Conservation (phyloP, 2,797 vertebrate genomes). For the Hipposideros larvatus region DNA sequence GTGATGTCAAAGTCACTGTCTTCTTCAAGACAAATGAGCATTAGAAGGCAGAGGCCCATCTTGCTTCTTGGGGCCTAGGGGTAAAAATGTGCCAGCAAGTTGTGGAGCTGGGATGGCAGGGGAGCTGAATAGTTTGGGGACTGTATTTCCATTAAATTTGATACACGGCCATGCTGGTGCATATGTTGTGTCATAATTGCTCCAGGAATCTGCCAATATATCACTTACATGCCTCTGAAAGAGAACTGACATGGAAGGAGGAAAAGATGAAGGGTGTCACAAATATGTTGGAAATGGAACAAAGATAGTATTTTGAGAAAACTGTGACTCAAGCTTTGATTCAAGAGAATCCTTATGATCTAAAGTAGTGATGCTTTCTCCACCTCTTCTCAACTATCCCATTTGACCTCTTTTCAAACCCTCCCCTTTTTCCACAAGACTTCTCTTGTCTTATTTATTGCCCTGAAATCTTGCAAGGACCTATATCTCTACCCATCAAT, state of each 20-base stretch:
- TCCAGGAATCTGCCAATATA: slow-evolving; percentile 13
- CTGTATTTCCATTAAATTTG: slow-evolving; percentile 37
- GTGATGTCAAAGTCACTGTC: neutral
- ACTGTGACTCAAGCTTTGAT: slow-evolving; percentile 36
- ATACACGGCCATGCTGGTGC: neutral
- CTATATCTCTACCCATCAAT: slow-evolving; percentile 13
- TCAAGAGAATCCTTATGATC: slow-evolving; percentile 29
- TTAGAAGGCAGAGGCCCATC: neutral
- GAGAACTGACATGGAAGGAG: slow-evolving; percentile 6
- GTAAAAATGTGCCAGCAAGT: neutral
- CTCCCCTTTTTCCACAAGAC: neutral
- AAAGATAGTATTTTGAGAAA: slow-evolving; percentile 34
- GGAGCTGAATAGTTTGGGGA: neutral
- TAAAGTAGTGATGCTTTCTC: neutral
- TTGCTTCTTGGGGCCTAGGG: neutral
- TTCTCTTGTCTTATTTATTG: slow-evolving; percentile 15
- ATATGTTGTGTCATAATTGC: slow-evolving; percentile 20
- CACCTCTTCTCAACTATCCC: neutral
- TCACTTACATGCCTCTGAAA: slow-evolving; percentile 1
- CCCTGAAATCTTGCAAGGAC: neutral
- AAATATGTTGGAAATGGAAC: slow-evolving; percentile 32
- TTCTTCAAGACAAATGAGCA: neutral
- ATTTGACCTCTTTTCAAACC: slow-evolving; percentile 24
- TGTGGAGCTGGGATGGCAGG: neutral
- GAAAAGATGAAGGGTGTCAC: neutral